Conservation (phyloP, 1,140 invertebrate species). For the Drosophila aff. region DNA sequence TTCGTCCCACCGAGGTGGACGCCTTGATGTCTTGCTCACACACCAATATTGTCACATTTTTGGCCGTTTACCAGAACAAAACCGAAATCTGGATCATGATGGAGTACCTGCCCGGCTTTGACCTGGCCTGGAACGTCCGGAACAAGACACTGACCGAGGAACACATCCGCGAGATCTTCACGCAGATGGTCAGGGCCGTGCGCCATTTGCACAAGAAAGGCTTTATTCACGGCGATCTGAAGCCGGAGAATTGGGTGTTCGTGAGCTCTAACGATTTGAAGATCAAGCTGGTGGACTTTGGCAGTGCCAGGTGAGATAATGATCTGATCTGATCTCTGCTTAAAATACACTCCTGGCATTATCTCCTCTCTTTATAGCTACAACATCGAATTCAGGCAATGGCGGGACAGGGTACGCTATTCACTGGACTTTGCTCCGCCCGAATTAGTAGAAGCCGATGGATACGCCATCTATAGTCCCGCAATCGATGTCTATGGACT, state of each 20-base stretch:
- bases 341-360: too few species aligned
- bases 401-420: too few species aligned
- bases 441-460: too few species aligned
- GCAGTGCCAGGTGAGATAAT: not conserved
- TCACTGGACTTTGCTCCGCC: too few species aligned
- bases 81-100: not conserved
- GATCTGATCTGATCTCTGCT: too few species aligned
- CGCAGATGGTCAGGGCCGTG: not conserved
- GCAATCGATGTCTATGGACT: too few species aligned
- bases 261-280: too few species aligned
- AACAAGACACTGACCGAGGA: not conserved
- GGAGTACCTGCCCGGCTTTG: not conserved
- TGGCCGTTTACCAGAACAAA: not conserved
- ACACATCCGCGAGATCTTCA: not conserved
- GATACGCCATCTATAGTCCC: too few species aligned
- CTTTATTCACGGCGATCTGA: not conserved
- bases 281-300: not conserved
- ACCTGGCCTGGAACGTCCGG: not conserved
- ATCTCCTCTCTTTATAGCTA: too few species aligned
- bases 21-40: not conserved
- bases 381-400: too few species aligned
- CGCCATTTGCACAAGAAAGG: fast-evolving
- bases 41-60: not conserved
- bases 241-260: not conserved
- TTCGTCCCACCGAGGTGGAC: not conserved